phyloP scores from a whole-genome alignment of 2,888 invertebrate genomes.

The Morpho achilles region DNA sequence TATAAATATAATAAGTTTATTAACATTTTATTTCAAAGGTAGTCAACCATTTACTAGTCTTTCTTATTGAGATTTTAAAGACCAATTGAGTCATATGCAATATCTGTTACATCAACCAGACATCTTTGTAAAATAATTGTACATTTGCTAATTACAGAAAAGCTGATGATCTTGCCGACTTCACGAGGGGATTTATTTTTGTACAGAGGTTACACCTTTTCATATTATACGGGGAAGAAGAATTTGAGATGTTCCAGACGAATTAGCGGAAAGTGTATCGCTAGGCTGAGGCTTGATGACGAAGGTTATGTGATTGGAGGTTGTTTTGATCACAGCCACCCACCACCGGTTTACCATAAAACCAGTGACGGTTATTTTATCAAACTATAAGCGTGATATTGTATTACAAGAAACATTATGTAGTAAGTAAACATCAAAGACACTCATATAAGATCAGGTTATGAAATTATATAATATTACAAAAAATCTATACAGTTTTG shows the following conservation, averaged over 20 bases:
- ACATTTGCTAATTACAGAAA: slow-evolving; percentile 2
- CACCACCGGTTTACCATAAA: slow-evolving; percentile 24
- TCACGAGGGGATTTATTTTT: not conserved
- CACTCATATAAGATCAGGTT: no score
- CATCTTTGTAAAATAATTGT: not conserved
- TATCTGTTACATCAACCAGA: no score
- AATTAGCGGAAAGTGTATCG: slow-evolving; percentile 25
- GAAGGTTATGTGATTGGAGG: slow-evolving; percentile 22
- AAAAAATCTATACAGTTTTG: no score
- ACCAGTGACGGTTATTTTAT: slow-evolving; percentile 19
- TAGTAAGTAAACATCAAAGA: no score
- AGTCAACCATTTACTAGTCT: no score
- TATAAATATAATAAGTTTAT: no score
- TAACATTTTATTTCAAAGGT: no score
- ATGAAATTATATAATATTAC: no score
- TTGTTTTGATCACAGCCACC: slow-evolving; percentile 27
- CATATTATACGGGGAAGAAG: slow-evolving; percentile 24
- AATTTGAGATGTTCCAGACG: slow-evolving; percentile 33
- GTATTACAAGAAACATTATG: no score
- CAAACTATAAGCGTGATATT: slow-evolving; percentile 3
- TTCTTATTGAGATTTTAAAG: no score
- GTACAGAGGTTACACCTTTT: slow-evolving; percentile 13
- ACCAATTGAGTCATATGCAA: no score
- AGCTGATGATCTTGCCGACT: slow-evolving; percentile 1
- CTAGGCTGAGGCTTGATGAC: slow-evolving; percentile 29